Base-by-base conservation (phyloP, 2,797 vertebrate genomes). In the Ataeniobius toweri region DNA sequence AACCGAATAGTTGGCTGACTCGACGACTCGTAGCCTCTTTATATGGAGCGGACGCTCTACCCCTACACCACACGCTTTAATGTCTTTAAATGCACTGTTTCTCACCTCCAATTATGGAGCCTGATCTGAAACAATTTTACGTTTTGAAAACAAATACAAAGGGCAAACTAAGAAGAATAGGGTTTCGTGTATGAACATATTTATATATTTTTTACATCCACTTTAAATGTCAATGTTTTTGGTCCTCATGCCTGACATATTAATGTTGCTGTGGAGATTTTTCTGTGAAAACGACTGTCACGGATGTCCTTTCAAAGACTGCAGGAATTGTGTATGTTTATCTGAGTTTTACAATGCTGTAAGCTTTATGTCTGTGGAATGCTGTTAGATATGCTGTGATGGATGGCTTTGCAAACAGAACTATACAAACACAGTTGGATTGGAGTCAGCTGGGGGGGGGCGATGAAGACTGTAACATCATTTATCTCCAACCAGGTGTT, bases 391-490 rank as follows among this genome's bases (percentile, higher is more conserved):
- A 26, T n/a, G 44, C 8, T 73, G 58, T 88, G 89, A 92, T 12
- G 61, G 82, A 89, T 73, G 50, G 67, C 74, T 89, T 31, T 56
- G 84, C 87, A 90, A 91, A 92, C 87, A 84, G 50, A 53, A 39
- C 79, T 71, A 48, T 28, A 88, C 87, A 92, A 91, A 91, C 82
- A 88, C 73, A 74, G 79, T 28, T 84, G 85, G 82, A 87, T 44
- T 79, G 77, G 77, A 80, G 78, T 79, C 89, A 86, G 88, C 13
- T 44, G 82, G 80, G 71, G 28, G 28, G 28, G 65, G 39, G 22
- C 0, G 67, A 53, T 18, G 1, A 71, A 39, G 56, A 31, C 31
- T 71, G 63, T 65, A 31, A 31, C 28, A 53, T 31, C 22, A 1
- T 79, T 79, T 58, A 68, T 55, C 53, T 70, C 2, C 53, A 59